Conservation (phyloP, 2,797 vertebrate genomes). For the Cyprinodon diabolis region DNA sequence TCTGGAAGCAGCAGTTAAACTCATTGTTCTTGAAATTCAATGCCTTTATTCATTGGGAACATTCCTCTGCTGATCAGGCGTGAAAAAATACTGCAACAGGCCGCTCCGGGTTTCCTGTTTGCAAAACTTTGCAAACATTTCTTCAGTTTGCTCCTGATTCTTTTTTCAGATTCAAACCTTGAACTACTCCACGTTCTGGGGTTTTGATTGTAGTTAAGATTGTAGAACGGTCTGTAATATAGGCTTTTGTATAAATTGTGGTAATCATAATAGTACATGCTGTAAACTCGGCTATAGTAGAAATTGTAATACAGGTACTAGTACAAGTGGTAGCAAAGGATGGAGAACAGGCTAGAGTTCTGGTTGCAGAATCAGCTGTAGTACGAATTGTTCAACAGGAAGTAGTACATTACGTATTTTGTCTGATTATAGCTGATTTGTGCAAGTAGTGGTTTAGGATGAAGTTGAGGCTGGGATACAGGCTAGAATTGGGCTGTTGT, state of each 20-base stretch:
- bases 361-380: background rate
- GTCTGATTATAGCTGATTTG: no score
- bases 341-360: no score
- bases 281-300: background rate
- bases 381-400: background rate
- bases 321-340: no score
- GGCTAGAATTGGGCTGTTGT: no score
- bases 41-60: slow-evolving; percentile 17
- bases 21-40: slow-evolving; percentile 11
- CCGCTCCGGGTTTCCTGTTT: no score
- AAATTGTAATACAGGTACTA: no score
- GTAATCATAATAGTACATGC: background rate
- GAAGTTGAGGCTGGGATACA: no score
- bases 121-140: no score
- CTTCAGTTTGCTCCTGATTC: no score
- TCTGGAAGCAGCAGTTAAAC: background rate
- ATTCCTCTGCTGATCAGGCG: slow-evolving; percentile 29
- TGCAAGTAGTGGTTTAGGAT: no score
- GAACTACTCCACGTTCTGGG: background rate
- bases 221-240: background rate
- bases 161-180: background rate
- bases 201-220: background rate
- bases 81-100: background rate
- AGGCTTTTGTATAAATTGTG: background rate
- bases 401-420: background rate